A percentile compares a stretch with the other conserved stretches of the same genome.
Conservation (phyloP, 2,888 invertebrate species). For the Malthinus flaveolus region DNA sequence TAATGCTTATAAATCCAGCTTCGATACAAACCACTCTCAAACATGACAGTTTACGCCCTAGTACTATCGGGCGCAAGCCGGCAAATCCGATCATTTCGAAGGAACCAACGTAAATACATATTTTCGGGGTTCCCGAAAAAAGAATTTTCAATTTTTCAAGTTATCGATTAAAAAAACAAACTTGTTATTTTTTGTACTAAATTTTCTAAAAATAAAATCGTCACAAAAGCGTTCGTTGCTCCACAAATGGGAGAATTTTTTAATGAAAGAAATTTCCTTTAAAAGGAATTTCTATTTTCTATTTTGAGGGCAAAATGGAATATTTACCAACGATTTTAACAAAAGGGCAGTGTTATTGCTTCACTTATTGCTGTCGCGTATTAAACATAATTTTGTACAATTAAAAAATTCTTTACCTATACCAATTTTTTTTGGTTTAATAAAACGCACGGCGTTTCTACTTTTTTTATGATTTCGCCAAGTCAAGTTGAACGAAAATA, state of each 20-base stretch:
- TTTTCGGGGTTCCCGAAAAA: not conserved
- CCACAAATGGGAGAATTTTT: too few relatives aligned
- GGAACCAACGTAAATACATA: not conserved
- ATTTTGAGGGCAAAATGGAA: too few relatives aligned
- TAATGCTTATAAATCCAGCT: conserved; percentile 26
- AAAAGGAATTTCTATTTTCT: too few relatives aligned
- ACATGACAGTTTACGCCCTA: conserved; percentile 20
- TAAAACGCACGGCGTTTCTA: not conserved
- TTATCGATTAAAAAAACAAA: too few relatives aligned
- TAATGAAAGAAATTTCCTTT: too few relatives aligned
- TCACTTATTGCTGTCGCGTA: not conserved
- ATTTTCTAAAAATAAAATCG: too few relatives aligned
- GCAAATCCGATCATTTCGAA: conserved; percentile 7
- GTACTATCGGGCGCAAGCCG: conserved; percentile 10
- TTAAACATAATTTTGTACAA: not conserved
- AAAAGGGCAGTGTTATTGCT: not conserved
- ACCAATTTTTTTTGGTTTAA: too few relatives aligned
- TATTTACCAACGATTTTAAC: too few relatives aligned
- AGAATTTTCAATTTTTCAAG: not conserved
- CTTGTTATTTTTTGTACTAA: too few relatives aligned
- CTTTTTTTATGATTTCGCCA: not conserved
- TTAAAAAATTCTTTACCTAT: too few relatives aligned
- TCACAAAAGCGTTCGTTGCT: too few relatives aligned
- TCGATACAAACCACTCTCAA: conserved; percentile 15
- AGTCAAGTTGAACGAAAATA: not conserved